These are phyloP conservation scores for Plutella xylostella DNA, from an alignment of 2,888 invertebrate species.

Conservation along the genomic window DNA sequence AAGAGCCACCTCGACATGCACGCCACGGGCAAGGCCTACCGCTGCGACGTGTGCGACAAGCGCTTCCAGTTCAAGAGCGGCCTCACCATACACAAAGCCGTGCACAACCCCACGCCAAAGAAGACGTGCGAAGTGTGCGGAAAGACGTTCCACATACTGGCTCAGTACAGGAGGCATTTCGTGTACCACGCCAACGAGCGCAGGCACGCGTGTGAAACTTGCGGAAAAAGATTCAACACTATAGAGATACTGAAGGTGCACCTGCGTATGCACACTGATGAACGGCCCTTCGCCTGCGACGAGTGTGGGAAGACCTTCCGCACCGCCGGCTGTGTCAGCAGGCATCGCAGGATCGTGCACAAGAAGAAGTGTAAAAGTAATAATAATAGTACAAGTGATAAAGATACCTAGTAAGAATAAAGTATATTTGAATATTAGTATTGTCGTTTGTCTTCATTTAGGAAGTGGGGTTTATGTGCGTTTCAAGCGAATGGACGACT, in stretches of 20 bases:
- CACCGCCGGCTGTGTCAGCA: slow-evolving; percentile 58
- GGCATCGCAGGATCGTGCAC: slow-evolving; percentile 58
- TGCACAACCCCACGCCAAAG: slow-evolving; percentile 54
- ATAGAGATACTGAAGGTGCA: slow-evolving; percentile 63
- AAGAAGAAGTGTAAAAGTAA: slow-evolving; percentile 29
- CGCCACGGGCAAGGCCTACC: slow-evolving; percentile 42
- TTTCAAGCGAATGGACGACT: background rate
- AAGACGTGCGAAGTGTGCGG: slow-evolving; percentile 66
- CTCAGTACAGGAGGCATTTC: slow-evolving; percentile 60
- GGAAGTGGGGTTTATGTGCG: too few relatives aligned
- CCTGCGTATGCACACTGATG: slow-evolving; percentile 57
- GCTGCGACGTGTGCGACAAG: slow-evolving; percentile 58
- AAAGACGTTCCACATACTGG: slow-evolving; percentile 60
- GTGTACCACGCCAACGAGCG: slow-evolving; percentile 66
- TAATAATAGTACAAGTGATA: too few relatives aligned
- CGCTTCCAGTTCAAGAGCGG: slow-evolving; percentile 62
- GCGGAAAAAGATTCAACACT: slow-evolving; percentile 66
- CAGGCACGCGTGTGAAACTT: slow-evolving; percentile 60
- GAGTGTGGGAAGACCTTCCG: slow-evolving; percentile 62
- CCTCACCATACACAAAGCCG: slow-evolving; percentile 49
- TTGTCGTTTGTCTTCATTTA: slow-evolving; percentile 15
- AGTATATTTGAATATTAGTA: too few relatives aligned
- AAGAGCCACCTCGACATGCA: slow-evolving; percentile 55
- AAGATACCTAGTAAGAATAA: too few relatives aligned
- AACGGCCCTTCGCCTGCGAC: slow-evolving; percentile 51